Percentiles rank a stretch among this genome's conserved stretches.
phyloP scores from a whole-genome alignment of 2,797 vertebrate genomes.

The Acanthis flammea region DNA sequence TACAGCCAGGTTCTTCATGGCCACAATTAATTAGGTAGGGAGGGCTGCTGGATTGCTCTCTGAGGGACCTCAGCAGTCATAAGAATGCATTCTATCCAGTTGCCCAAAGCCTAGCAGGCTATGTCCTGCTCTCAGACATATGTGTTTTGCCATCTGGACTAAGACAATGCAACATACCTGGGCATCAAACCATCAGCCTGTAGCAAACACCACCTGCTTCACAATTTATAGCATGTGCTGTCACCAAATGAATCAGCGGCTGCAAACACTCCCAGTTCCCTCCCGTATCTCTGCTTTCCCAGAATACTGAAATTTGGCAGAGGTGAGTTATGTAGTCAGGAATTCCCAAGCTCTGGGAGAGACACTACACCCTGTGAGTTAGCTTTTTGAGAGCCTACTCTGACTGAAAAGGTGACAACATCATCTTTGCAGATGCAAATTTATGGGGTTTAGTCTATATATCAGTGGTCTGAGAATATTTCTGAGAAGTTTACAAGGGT shows the following conservation, averaged over 20 bases:
- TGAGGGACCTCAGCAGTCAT: not conserved
- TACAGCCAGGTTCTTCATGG: not conserved
- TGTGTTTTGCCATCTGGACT: not conserved
- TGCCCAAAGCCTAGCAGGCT: not conserved
- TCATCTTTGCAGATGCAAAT: not conserved
- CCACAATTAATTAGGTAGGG: not conserved
- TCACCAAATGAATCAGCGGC: not conserved
- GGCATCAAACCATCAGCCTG: not conserved
- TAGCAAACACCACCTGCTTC: not conserved
- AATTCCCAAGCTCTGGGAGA: not conserved
- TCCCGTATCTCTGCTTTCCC: not conserved
- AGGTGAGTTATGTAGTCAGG: not conserved
- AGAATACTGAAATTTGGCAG: not conserved
- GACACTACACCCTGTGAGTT: not conserved
- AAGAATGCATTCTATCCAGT: not conserved
- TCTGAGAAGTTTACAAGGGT: not conserved
- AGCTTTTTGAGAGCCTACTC: not conserved
- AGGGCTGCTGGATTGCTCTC: not conserved
- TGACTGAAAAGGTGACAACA: not conserved
- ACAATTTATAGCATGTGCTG: not conserved
- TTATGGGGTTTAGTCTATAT: not conserved
- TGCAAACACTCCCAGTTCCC: not conserved
- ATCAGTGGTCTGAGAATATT: not conserved
- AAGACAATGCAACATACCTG: not conserved
- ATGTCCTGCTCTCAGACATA: not conserved